A percentile compares a stretch with the other conserved stretches of the same genome.
phyloP scores from a whole-genome alignment of 2,888 invertebrate species.

The Drosophila neutralis region DNA sequence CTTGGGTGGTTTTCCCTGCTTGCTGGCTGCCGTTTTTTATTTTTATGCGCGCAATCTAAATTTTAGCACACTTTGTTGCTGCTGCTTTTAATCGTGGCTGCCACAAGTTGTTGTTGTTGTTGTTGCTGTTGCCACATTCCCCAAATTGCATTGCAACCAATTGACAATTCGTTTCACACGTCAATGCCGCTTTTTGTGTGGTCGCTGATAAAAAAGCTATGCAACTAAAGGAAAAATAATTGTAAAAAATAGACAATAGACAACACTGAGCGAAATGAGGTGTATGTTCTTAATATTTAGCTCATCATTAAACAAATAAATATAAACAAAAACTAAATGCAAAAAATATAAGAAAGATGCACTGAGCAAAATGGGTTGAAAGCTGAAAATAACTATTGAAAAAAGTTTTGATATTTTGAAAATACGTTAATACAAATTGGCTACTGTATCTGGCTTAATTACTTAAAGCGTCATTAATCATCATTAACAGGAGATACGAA shows the following conservation, averaged over 20 bases:
- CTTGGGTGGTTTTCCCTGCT: conserved; percentile 66
- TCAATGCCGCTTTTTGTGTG: conserved; percentile 64
- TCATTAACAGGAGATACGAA: not conserved
- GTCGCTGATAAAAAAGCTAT: conserved; percentile 41
- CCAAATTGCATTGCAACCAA: conserved; percentile 53
- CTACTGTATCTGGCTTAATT: not conserved
- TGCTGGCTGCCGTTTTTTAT: not conserved
- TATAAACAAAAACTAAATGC: no score
- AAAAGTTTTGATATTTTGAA: no score
- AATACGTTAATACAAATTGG: not conserved
- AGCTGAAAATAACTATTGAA: no score
- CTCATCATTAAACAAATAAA: not conserved
- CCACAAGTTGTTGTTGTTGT: conserved; percentile 5
- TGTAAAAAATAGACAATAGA: not conserved
- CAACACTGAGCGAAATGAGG: not conserved
- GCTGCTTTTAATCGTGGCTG: conserved; percentile 14
- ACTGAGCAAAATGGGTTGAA: not conserved
- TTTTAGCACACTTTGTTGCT: conserved; percentile 8
- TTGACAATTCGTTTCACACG: conserved; percentile 64
- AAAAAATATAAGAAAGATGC: no score
- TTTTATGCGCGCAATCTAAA: conserved; percentile 9
- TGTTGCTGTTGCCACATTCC: conserved; percentile 55
- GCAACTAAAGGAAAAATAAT: not conserved
- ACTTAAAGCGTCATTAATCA: not conserved
- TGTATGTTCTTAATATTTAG: not conserved